Percentiles rank a stretch among this genome's conserved stretches.
phyloP scores from a whole-genome alignment of 2,888 invertebrate species.

The Polyommatus iphigenia region DNA sequence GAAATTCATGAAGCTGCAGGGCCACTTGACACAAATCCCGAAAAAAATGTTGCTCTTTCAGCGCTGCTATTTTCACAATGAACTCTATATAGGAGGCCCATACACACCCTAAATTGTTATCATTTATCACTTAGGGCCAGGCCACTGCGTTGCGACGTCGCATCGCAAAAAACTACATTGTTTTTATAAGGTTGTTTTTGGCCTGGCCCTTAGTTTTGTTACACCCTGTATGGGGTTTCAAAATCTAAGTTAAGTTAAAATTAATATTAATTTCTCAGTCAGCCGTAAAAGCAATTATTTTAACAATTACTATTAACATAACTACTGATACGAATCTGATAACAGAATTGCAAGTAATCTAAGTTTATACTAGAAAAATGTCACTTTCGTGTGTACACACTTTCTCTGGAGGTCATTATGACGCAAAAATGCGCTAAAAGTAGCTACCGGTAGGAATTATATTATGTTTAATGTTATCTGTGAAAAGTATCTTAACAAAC shows the following conservation, averaged over 20 bases:
- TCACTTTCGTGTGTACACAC: background rate
- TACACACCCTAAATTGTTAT: too few species aligned
- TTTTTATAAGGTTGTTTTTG: too few species aligned
- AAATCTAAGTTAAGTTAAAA: background rate
- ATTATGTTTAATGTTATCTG: background rate
- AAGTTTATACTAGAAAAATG: background rate
- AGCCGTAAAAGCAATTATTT: background rate
- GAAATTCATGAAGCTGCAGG: too few species aligned
- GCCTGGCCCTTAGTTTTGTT: too few species aligned
- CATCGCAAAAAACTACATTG: too few species aligned
- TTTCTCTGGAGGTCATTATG: background rate
- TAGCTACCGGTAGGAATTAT: background rate
- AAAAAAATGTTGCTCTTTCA: too few species aligned
- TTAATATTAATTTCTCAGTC: background rate
- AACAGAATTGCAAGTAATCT: background rate
- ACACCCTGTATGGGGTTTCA: too few species aligned
- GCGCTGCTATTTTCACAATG: too few species aligned
- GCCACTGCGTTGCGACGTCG: too few species aligned
- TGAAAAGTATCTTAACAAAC: background rate
- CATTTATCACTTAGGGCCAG: too few species aligned
- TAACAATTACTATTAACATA: background rate
- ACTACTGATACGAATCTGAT: conserved; percentile 14
- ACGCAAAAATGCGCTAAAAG: background rate
- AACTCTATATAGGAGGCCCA: too few species aligned
- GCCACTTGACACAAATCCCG: too few species aligned